Base-by-base conservation (phyloP, 2,113 vertebrate species). In the Micromys minutus region DNA sequence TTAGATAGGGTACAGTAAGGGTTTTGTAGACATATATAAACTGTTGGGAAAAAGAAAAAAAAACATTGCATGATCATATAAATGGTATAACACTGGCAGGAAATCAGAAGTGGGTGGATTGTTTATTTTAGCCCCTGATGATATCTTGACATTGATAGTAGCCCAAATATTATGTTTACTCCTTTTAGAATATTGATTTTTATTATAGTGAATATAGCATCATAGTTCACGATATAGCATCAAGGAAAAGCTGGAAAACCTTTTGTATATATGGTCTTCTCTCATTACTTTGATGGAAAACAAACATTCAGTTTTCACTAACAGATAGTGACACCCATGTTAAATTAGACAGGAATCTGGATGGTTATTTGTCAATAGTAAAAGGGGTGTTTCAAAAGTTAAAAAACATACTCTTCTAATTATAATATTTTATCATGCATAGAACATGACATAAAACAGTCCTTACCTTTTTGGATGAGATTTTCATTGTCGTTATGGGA, bases 391-490 rank as follows among this genome's bases (percentile, higher is more conserved):
- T 93, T 96, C 57, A 91, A 22, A 76, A 85, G 8, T 71, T 97
- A 91, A 4, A 84, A 57, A 86, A 85, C 74, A 31, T 9, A 47
- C n/a, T 72, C 83, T 67, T 11, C 74, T 29, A 24, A 71, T 0
- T 50, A 13, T n/a, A 75, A 71, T 3, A 91, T 74, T 42, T 95
- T 93, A 69, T 80, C 9, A 42, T 74, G 1, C 74, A 96, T 87
- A 93, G 7, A 69, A 85, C 57, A 93, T 65, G 85, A 97, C 29
- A 65, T 34, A 80, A 94, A 89, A 81, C 29, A 31, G 16, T 80
- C 65, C 97, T 98, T 99, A 99, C 99, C 98, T 99, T 99, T 98
- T 99, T 99, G 13, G 99, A 98, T 84, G 99, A 99, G 97, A 99
- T 99, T 98, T 98, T 99, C 98, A 99, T 98, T 97, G 99, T 99